These are phyloP conservation scores for Scaeva pyrastri DNA, from an alignment of 2,888 invertebrate genomes.

Conservation along the genomic window DNA sequence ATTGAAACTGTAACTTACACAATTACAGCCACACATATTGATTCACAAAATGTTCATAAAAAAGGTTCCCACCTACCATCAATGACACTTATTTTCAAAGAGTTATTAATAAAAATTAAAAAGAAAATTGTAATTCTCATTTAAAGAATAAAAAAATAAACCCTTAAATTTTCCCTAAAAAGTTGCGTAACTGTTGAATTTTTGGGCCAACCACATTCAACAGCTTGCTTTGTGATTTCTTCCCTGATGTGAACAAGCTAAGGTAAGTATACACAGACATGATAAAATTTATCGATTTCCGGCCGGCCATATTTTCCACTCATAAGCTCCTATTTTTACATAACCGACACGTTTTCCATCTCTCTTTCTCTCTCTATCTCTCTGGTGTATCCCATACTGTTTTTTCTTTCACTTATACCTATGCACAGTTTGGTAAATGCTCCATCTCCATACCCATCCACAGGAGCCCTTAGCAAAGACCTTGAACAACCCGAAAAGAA, in stretches of 20 bases:
- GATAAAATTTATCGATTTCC: slow-evolving; percentile 68
- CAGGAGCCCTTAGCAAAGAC: slow-evolving; percentile 26
- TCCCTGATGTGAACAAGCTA: slow-evolving; percentile 10
- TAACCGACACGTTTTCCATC: slow-evolving; percentile 23
- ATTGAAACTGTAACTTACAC: too few species aligned
- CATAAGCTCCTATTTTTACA: slow-evolving; percentile 54
- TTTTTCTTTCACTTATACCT: slow-evolving; percentile 37
- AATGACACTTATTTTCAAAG: too few species aligned
- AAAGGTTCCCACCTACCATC: too few species aligned
- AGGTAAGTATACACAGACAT: slow-evolving; percentile 27
- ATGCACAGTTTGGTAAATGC: too few species aligned
- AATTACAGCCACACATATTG: too few species aligned
- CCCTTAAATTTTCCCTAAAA: slow-evolving; percentile 15
- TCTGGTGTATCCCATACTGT: background rate
- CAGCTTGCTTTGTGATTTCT: slow-evolving; percentile 57
- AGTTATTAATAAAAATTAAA: too few species aligned
- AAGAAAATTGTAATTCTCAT: too few species aligned
- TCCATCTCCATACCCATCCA: too few species aligned
- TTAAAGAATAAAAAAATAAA: too few species aligned
- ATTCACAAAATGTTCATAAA: too few species aligned
- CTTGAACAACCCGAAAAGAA: slow-evolving; percentile 54
- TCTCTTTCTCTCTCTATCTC: slow-evolving; percentile 26
- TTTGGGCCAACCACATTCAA: slow-evolving; percentile 62
- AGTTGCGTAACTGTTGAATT: slow-evolving; percentile 64
- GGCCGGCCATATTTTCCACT: slow-evolving; percentile 67